These are phyloP conservation scores for Willisornis vidua DNA, from an alignment of 2,113 vertebrate genomes.

Conservation along the genomic window DNA sequence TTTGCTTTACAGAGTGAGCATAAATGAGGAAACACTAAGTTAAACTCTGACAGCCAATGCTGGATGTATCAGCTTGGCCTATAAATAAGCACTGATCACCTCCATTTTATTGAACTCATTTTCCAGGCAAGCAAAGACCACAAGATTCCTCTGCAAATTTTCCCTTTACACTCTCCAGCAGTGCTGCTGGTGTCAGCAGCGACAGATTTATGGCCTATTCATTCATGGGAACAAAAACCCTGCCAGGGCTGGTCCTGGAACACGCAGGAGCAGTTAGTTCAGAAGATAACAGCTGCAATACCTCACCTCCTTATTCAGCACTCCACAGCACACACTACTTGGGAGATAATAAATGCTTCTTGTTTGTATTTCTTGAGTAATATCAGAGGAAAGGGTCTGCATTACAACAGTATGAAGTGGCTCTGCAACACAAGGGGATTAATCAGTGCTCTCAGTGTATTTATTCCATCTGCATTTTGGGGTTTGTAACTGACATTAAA, in stretches of 20 bases:
- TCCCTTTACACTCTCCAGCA: constrained; percentile 76
- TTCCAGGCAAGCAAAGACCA: constrained; percentile 79
- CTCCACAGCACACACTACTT: constrained; percentile 67
- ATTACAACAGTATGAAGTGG: constrained; percentile 44
- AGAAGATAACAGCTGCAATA: constrained; percentile 80
- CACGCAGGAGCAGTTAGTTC: constrained; percentile 79
- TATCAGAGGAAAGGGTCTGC: constrained; percentile 61
- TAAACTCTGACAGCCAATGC: constrained; percentile 70
- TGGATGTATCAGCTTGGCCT: constrained; percentile 75
- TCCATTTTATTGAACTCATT: constrained; percentile 83
- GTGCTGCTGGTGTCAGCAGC: constrained; percentile 73
- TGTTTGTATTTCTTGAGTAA: constrained; percentile 73
- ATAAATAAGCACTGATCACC: constrained; percentile 84
- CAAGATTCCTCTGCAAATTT: constrained; percentile 79
- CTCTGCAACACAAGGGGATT: constrained; percentile 38
- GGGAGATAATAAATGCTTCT: constrained; percentile 78
- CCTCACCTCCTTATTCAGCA: constrained; percentile 77
- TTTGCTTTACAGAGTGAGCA: constrained; percentile 60
- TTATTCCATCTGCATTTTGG: constrained; percentile 32
- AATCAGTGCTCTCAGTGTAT: constrained; percentile 40
- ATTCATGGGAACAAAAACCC: constrained; percentile 84
- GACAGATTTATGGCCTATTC: constrained; percentile 84
- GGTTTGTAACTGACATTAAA: background rate
- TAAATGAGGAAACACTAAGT: constrained; percentile 75
- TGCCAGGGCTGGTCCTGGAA: constrained; percentile 78